Percentiles rank a stretch among this genome's conserved stretches.
Conservation (phyloP, 2,113 vertebrate species). For the Mugil cephalus region DNA sequence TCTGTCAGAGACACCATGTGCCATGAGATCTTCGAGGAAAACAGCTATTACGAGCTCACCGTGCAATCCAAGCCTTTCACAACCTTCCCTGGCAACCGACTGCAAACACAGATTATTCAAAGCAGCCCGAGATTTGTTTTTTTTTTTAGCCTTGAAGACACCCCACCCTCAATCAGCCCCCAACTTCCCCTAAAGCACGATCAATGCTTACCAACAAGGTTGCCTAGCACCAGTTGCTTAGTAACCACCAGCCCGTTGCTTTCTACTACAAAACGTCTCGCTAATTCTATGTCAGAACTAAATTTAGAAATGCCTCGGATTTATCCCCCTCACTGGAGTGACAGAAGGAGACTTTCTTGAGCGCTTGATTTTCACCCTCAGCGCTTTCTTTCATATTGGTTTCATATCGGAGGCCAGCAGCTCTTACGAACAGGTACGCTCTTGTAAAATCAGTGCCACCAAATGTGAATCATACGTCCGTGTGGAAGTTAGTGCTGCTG, state of each 20-base stretch:
- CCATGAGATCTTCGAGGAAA: conserved; percentile 47
- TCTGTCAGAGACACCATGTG: conserved; percentile 38
- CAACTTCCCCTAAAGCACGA: conserved; percentile 70
- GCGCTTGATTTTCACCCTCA: conserved; percentile 53
- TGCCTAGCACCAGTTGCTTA: conserved; percentile 84
- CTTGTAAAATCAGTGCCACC: conserved; percentile 26
- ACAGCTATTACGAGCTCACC: conserved; percentile 45
- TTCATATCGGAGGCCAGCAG: conserved; percentile 49
- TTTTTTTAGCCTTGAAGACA: conserved; percentile 58
- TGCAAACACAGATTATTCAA: conserved; percentile 52
- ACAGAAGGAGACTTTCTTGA: conserved; percentile 59
- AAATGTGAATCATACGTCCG: conserved; percentile 24
- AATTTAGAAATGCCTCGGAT: conserved; percentile 83
- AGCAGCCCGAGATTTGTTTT: conserved; percentile 36
- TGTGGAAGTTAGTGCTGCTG: conserved; percentile 10
- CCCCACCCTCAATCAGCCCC: conserved; percentile 60
- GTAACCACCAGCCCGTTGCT: conserved; percentile 76
- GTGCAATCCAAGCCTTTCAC: conserved; percentile 27
- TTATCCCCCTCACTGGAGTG: conserved; percentile 75
- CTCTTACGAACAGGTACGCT: conserved; percentile 34
- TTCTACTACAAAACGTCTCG: conserved; percentile 75
- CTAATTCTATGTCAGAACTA: conserved; percentile 83
- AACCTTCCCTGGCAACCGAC: conserved; percentile 44
- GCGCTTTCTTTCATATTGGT: conserved; percentile 4
- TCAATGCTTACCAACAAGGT: conserved; percentile 84